Percentiles rank a stretch among this genome's conserved stretches.
phyloP scores from a whole-genome alignment of 2,888 invertebrate genomes.

The Corbicula japonica region DNA sequence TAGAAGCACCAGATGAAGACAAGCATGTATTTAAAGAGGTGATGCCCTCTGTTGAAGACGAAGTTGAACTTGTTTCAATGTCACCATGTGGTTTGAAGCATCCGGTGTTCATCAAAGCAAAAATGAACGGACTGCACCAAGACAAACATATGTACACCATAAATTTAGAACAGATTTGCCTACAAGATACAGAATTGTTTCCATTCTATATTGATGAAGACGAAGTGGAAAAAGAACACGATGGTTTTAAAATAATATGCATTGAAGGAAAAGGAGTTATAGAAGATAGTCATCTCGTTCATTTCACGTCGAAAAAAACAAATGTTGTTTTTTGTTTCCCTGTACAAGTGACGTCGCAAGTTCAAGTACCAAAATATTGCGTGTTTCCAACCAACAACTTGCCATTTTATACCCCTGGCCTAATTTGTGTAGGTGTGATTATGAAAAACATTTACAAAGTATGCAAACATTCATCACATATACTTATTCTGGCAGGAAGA shows the following conservation, averaged over 20 bases:
- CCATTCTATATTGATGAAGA: background rate
- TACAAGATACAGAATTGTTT: background rate
- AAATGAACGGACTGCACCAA: background rate
- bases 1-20: background rate
- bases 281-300: background rate
- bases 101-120: background rate
- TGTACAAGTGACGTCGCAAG: background rate
- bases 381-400: background rate
- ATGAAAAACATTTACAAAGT: background rate
- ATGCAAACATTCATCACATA: background rate
- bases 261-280: conserved; percentile 4
- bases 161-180: background rate
- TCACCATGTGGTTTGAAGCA: background rate
- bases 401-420: conserved; percentile 5
- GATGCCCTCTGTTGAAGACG: background rate
- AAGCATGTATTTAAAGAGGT: background rate
- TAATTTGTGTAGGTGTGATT: conserved; percentile 2
- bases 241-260: conserved; percentile 3
- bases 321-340: conserved; percentile 9
- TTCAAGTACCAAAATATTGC: conserved; percentile 8
- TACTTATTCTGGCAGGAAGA: background rate
- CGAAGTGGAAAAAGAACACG: background rate
- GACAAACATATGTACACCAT: background rate
- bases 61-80: background rate
- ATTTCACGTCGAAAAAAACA: too few species aligned